Evolutionary conservation across 2,113 vertebrate genomes (phyloP), one percentile per base, ranked within the genome.

Genomic region (Jaculus jaculus): DNA sequence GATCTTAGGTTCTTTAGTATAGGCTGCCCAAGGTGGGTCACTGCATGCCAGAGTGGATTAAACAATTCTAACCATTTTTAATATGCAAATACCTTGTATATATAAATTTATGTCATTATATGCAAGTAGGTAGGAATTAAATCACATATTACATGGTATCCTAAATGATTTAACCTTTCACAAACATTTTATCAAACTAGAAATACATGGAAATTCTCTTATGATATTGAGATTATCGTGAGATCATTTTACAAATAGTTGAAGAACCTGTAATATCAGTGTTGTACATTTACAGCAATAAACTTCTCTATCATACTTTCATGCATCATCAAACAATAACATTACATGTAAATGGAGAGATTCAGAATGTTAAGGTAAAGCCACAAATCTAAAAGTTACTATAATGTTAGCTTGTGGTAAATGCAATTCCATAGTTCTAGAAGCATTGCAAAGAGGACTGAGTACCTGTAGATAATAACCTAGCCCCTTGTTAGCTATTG

Each of bases 281-380:
- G 84, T 90, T 95, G 21, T 12, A 34, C 93, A 83, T 66, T 84
- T 74, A 63, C 61, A 60, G 18, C 73, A 81, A 78, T 87, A 94
- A 81, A 5, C 28, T 84, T 89, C 58, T 65, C 65, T 65, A 32
- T 51, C 28, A 66, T 61, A 87, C 73, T 72, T 72, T 20, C 32
- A 92, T 86, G 84, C 34, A 24, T 92, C 24, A 86, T 68, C 24
- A 90, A 91, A 84, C 84, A 37, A n/a, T 80, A 5, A 24, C 30
- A 3, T 73, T 81, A 90, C 5, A 39, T 58, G 68, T 84, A 58
- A 84, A 34, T 78, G 3, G 30, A 21, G 23, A 54, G 68, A 84
- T 51, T 65, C 37, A 84, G 30, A 51, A 73, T 93, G 80, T 72
- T 86, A 87, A 92, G 83, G 39, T 84, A 89, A 88, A 91, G 10